These are phyloP conservation scores for Phymorhynchus buccinoides DNA, from an alignment of 1,140 invertebrate species.

Conservation along the genomic window DNA sequence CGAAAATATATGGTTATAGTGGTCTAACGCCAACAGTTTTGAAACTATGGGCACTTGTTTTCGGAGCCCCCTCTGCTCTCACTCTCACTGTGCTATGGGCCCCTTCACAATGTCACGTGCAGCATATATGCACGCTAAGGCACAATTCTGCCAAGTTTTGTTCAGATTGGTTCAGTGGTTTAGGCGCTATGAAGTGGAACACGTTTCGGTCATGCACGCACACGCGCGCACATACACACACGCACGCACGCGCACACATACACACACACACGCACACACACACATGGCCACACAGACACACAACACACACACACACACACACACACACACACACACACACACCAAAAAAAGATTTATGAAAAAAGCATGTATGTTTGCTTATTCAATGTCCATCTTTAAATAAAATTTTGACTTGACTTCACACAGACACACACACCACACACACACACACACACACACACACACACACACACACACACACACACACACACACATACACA, in stretches of 20 bases:
- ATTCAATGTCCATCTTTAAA: too few species aligned
- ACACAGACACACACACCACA: neutral
- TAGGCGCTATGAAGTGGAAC: too few species aligned
- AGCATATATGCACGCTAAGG: neutral
- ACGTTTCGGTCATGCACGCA: neutral
- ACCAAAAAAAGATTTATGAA: neutral
- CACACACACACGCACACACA: slow-evolving; percentile 14
- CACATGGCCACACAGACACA: slow-evolving; percentile 13
- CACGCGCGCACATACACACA: neutral
- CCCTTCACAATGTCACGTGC: neutral
- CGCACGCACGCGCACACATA: neutral
- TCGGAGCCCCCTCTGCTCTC: neutral
- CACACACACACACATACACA: neutral
- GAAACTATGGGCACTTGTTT: too few species aligned
- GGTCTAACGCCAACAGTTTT: too few species aligned
- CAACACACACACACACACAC: slow-evolving; percentile 27
- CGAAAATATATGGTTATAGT: too few species aligned
- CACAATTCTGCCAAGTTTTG: too few species aligned
- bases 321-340: slow-evolving; percentile 26
- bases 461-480: neutral
- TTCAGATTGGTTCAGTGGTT: too few species aligned
- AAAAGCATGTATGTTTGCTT: too few species aligned
- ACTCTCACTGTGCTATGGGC: neutral
- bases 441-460: neutral
- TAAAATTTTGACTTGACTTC: neutral